Evolutionary conservation across 2,797 vertebrate species (phyloP).

Genomic region (Lateolabrax maculatus): DNA sequence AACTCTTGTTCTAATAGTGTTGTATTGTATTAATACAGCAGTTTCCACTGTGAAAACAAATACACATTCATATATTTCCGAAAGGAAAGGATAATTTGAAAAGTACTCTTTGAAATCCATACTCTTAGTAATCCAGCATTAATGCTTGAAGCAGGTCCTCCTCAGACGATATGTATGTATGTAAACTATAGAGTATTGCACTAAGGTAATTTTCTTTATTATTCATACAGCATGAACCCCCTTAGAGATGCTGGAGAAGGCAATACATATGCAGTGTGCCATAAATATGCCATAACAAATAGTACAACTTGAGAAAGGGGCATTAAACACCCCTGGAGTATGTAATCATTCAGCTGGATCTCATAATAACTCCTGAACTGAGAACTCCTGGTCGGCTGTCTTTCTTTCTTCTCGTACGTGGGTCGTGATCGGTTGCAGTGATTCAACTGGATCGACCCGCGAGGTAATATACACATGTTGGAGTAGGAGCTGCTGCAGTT

Average conservation of each 20-base stretch:
- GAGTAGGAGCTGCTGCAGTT: background rate
- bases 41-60: background rate
- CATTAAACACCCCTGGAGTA: slow-evolving; percentile 12
- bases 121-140: too few relatives aligned
- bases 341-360: slow-evolving; percentile 33
- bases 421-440: slow-evolving; percentile 8
- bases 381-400: background rate
- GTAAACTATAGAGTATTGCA: background rate
- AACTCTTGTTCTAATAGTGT: background rate
- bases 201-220: background rate
- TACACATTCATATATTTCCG: background rate
- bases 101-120: too few relatives aligned
- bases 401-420: background rate
- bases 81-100: too few relatives aligned
- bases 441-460: slow-evolving; percentile 12
- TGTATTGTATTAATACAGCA: background rate
- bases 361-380: slow-evolving; percentile 16
- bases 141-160: background rate
- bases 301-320: slow-evolving; percentile 22
- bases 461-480: background rate
- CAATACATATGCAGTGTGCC: slow-evolving; percentile 26
- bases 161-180: background rate
- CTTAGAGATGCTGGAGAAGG: slow-evolving; percentile 9
- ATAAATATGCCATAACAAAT: slow-evolving; percentile 32
- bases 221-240: slow-evolving; percentile 5